A percentile compares a stretch with the other conserved stretches of the same genome.
Evolutionary conservation across 2,797 vertebrate genomes (phyloP).

Genomic region (Saxicola maurus): DNA sequence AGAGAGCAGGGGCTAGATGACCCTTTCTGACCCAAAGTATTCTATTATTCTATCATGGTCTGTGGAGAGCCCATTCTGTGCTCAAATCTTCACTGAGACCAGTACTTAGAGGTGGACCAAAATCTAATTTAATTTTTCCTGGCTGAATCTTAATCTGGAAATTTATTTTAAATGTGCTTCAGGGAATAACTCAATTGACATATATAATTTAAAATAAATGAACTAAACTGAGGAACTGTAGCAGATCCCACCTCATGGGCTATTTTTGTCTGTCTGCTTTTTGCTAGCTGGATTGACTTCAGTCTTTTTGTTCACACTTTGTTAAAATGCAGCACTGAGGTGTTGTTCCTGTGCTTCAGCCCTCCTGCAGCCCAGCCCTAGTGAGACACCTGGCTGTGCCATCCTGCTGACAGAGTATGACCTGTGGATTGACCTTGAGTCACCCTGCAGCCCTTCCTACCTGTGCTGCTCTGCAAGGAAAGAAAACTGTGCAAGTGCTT

Average conservation of each 20-base stretch:
- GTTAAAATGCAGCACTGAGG: not conserved
- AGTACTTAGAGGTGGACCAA: not conserved
- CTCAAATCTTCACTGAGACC: not conserved
- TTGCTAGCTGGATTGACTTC: not conserved
- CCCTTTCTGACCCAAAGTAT: not conserved
- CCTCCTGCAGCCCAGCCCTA: not conserved
- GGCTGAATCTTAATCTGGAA: not conserved
- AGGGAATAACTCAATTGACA: not conserved
- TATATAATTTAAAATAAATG: not conserved
- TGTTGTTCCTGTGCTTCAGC: not conserved
- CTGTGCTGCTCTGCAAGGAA: not conserved
- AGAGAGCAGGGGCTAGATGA: not conserved
- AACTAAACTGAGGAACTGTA: not conserved
- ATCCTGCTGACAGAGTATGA: not conserved
- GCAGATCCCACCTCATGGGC: not conserved
- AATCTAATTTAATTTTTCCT: not conserved
- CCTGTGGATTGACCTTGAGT: not conserved
- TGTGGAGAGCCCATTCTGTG: not conserved
- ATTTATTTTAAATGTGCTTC: not conserved
- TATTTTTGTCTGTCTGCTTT: not conserved
- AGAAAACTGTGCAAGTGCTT: not conserved
- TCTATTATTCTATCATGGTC: not conserved
- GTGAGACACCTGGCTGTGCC: not conserved
- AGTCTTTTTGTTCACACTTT: not conserved
- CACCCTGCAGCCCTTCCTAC: not conserved